Evolutionary conservation across 2,113 vertebrate genomes (phyloP).

Genomic region (Paramormyrops kingsleyae): DNA sequence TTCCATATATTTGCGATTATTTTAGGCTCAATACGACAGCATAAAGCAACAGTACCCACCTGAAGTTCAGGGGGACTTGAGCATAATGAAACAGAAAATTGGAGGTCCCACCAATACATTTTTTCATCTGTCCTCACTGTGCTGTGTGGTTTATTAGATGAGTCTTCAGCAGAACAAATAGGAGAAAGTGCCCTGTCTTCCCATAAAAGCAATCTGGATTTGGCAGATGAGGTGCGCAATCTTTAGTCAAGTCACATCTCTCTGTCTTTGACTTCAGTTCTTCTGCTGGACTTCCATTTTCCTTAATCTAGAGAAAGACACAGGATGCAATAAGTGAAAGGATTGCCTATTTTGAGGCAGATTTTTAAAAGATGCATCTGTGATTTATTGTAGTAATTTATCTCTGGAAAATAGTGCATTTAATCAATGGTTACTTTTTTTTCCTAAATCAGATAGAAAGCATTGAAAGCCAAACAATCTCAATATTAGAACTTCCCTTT

Average conservation of each 20-base stretch:
- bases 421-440: background rate
- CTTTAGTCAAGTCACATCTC: slow-evolving; percentile 3
- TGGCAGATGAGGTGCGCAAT: slow-evolving; percentile 8
- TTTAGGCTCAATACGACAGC: background rate
- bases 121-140: background rate
- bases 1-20: background rate
- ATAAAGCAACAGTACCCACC: background rate
- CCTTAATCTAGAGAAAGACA: background rate
- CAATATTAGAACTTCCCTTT: background rate
- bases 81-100: background rate
- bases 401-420: background rate
- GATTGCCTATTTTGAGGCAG: background rate
- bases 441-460: background rate
- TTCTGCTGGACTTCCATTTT: background rate
- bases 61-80: background rate
- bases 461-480: background rate
- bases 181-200: background rate
- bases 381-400: background rate
- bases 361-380: background rate
- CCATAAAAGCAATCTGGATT: slow-evolving; percentile 1
- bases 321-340: background rate
- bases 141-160: background rate
- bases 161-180: background rate
- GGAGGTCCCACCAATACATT: background rate
- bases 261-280: background rate